Percentiles rank a stretch among this genome's conserved stretches.
These are phyloP conservation scores for Dioctria linearis DNA, from an alignment of 2,888 invertebrate species.

Conservation along the genomic window DNA sequence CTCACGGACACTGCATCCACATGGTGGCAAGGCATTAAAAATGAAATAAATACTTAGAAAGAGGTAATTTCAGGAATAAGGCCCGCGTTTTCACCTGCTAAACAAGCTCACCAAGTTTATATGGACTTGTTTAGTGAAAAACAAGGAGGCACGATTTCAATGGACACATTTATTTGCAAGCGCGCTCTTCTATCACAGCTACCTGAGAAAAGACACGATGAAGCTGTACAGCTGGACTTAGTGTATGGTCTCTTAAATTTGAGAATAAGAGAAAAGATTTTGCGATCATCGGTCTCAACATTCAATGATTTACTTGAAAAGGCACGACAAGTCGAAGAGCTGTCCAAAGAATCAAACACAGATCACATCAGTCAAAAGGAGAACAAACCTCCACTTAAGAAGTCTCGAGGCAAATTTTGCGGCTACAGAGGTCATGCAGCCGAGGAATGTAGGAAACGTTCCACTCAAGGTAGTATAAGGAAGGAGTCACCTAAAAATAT, in stretches of 20 bases:
- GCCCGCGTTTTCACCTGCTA: neutral
- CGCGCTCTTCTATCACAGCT: neutral
- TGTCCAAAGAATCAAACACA: neutral
- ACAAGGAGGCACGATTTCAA: neutral
- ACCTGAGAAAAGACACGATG: neutral
- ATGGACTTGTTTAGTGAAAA: neutral
- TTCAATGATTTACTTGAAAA: neutral
- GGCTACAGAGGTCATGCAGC: too few relatives aligned
- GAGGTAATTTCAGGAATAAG: neutral
- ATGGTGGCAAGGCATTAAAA: neutral
- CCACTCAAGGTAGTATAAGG: too few relatives aligned
- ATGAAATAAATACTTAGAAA: neutral
- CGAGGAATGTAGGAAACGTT: too few relatives aligned
- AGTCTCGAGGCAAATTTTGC: too few relatives aligned
- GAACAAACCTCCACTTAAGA: neutral
- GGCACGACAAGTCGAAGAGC: neutral
- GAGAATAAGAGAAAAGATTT: neutral
- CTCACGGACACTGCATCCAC: neutral
- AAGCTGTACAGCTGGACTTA: neutral
- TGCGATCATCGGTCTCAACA: neutral
- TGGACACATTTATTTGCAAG: neutral
- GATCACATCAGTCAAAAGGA: neutral
- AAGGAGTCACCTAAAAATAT: too few relatives aligned
- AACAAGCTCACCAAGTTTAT: neutral
- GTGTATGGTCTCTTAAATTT: neutral